Base-by-base conservation (phyloP, 2,113 vertebrate species). In the Cyphomyrus discorhynchus region DNA sequence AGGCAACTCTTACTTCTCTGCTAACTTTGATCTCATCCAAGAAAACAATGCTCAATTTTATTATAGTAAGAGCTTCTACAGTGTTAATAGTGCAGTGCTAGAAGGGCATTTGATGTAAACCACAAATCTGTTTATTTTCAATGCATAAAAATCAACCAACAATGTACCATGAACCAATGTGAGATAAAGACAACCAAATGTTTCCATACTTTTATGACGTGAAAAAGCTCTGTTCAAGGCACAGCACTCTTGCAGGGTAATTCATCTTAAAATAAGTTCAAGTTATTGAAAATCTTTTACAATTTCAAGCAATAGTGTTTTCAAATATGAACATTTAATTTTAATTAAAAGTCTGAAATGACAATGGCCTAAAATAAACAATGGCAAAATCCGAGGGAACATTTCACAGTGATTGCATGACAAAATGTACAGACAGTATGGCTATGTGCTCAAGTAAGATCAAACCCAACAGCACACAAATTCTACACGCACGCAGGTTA, bases 221-320 rank as follows among this genome's bases (percentile, higher is more conserved):
- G 94, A 94, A 96, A 42, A 95, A 96, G 92, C 93, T 93, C 94
- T 93, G 94, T 95, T 97, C 96, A 98, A 98, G 97, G 97, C 97
- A 97, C 97, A 97, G 96, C 95, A 95, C 96, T 97, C 93, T 94
- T 95, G 95, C 93, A 92, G 92, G 95, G 93, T 94, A 92, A 93
- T 92, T 94, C 93, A 91, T 92, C 93, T 91, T 93, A 53, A 95
- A 93, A 93, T 93, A 89, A 50, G 19, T 93, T 94, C 94, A 95
- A 95, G 94, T 94, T 93, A 91, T 91, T 93, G 0, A 84, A 93
- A 87, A 91, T 52, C 17, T 87, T 35, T 87, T 17, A 77, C 31
- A 52, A 87, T 90, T 91, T 91, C 93, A 94, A 91, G 91, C 24
- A 47, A 42, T 35, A 89, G 88, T 93, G 93, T 90, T 89, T 90